Conservation (phyloP, 92 coral and sea anemone genomes). For the Virgularia gustaviana region DNA sequence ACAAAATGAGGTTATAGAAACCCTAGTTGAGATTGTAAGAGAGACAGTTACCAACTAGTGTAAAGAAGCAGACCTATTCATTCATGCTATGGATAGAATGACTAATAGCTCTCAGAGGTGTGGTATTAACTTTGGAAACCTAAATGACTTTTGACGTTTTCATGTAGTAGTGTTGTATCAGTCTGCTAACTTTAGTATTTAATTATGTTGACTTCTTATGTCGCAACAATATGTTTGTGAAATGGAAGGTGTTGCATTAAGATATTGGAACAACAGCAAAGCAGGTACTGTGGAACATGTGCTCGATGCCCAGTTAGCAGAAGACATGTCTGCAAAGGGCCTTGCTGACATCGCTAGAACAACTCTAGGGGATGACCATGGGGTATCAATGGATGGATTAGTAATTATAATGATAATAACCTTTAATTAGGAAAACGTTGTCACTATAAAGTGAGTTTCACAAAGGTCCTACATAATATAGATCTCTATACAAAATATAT, state of each 20-base stretch:
- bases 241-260: conserved; percentile 20
- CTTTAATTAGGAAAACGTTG: too few relatives aligned
- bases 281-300: conserved; percentile 19
- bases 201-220: not conserved
- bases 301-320: conserved; percentile 6
- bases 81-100: conserved; percentile 23
- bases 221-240: not conserved
- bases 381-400: conserved; percentile 24
- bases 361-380: conserved; percentile 8
- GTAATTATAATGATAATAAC: too few relatives aligned
- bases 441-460: too few relatives aligned
- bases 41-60: conserved; percentile 14
- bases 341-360: not conserved
- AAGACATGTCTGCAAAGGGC: conserved; percentile 25
- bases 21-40: conserved; percentile 14
- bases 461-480: too few relatives aligned
- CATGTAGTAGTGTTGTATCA: not conserved
- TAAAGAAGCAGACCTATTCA: conserved; percentile 24
- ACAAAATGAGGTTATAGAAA: conserved; percentile 18
- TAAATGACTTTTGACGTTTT: too few relatives aligned
- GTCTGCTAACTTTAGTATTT: not conserved
- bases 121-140: too few relatives aligned
- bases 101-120: conserved; percentile 5
- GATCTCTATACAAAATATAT: too few relatives aligned
- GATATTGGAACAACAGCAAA: conserved; percentile 15